Conservation (phyloP, 1,140 invertebrate genomes). For the Tetranychus cinnabarinus region DNA sequence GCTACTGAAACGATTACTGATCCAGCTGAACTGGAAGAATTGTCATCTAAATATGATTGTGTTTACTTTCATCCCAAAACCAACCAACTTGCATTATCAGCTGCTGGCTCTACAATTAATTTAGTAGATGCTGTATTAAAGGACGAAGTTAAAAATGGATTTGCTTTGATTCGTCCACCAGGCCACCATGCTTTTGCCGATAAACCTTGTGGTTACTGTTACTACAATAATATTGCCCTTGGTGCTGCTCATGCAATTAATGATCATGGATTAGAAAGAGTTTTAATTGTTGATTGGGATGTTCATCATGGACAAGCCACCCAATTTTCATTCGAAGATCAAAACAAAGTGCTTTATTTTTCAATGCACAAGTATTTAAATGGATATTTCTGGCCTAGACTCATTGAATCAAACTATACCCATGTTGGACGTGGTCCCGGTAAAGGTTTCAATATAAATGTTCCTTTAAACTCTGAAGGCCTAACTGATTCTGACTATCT, state of each 20-base stretch:
- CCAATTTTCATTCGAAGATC: conserved; percentile 92
- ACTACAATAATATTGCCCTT: conserved; percentile 95
- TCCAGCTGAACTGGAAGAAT: conserved; percentile 31
- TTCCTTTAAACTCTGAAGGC: conserved; percentile 60
- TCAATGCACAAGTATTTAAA: conserved; percentile 97
- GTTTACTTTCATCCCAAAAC: conserved; percentile 63
- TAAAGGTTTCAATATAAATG: conserved; percentile 76
- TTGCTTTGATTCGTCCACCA: conserved; percentile 88
- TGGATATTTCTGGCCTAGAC: conserved; percentile 98
- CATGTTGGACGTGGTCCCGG: conserved; percentile 63
- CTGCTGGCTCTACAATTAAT: conserved; percentile 82
- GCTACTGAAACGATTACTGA: conserved; percentile 32
- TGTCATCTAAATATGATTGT: conserved; percentile 51
- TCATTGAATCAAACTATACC: conserved; percentile 43
- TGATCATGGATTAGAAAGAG: conserved; percentile 55
- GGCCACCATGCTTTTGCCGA: conserved; percentile 93
- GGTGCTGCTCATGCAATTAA: conserved; percentile 69
- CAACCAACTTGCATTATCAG: conserved; percentile 43
- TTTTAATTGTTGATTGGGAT: conserved; percentile 96
- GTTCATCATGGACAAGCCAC: conserved; percentile 99
- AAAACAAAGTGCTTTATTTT: conserved; percentile 77
- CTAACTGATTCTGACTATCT: conserved; percentile 93
- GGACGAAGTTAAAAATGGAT: conserved; percentile 43
- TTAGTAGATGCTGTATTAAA: conserved; percentile 45
- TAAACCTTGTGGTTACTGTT: conserved; percentile 98